phyloP scores from a whole-genome alignment of 2,113 vertebrate species.

The Turnix velox region DNA sequence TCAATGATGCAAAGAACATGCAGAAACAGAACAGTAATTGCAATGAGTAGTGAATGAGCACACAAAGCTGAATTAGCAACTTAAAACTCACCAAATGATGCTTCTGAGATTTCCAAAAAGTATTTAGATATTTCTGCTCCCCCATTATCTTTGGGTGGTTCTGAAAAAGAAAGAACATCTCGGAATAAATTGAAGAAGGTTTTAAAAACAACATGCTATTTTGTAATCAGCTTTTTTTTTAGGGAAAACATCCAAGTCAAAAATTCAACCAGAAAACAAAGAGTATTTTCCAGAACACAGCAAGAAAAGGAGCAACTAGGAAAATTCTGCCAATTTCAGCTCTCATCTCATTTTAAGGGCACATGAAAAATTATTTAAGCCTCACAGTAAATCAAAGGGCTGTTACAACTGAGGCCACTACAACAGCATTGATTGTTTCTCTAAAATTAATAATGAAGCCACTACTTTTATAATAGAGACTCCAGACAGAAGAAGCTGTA shows the following conservation, averaged over 20 bases:
- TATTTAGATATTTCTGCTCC: conserved; percentile 75
- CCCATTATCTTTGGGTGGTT: conserved; percentile 77
- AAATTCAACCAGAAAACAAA: not conserved
- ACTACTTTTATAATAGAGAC: too few relatives aligned
- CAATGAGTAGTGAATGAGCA: not conserved
- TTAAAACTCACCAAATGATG: conserved; percentile 64
- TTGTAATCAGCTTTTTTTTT: not conserved
- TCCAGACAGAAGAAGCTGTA: not conserved
- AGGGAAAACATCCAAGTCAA: not conserved
- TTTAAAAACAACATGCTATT: not conserved
- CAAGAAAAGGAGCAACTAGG: not conserved
- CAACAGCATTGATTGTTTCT: not conserved
- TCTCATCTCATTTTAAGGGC: not conserved
- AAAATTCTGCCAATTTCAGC: not conserved
- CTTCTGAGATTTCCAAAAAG: conserved; percentile 70
- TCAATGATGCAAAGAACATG: not conserved
- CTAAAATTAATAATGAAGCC: not conserved
- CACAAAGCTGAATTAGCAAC: not conserved
- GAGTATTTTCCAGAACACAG: not conserved
- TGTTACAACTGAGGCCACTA: not conserved
- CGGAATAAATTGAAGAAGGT: not conserved
- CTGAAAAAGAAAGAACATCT: conserved; percentile 54
- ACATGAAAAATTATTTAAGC: not conserved
- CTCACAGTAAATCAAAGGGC: not conserved
- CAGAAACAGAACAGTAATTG: not conserved